phyloP scores from a whole-genome alignment of 2,113 vertebrate genomes.

The Himantopus leucocephalus region DNA sequence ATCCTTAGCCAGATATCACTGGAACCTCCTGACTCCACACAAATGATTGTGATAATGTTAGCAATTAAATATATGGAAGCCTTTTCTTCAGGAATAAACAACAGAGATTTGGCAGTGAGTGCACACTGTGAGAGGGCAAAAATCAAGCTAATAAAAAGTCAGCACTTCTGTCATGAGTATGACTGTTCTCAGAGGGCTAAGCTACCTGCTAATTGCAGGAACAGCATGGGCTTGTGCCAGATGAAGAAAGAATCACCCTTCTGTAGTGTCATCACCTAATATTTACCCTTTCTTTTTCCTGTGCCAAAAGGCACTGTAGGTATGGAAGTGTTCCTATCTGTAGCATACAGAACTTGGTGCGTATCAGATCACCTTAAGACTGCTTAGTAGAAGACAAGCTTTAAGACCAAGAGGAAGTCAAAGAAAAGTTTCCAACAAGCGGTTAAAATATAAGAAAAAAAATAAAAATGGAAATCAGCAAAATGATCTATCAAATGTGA shows the following conservation, averaged over 20 bases:
- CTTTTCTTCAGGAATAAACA: background rate
- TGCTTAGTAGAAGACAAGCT: background rate
- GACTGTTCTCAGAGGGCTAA: background rate
- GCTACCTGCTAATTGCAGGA: background rate
- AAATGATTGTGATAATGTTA: background rate
- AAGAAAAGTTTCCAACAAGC: background rate
- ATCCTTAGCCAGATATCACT: background rate
- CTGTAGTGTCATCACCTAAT: background rate
- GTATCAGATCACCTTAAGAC: background rate
- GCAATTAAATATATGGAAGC: background rate
- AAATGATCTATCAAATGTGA: background rate
- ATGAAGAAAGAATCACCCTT: background rate
- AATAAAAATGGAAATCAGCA: background rate
- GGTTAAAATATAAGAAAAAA: background rate
- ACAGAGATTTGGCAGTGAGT: background rate
- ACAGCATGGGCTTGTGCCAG: background rate
- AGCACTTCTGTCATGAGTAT: background rate
- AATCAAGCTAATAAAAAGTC: background rate
- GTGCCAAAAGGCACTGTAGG: background rate
- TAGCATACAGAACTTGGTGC: background rate
- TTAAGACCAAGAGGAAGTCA: background rate
- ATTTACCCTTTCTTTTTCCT: background rate
- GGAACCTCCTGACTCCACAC: background rate
- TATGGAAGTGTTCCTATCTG: background rate
- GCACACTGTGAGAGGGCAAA: background rate